Base-by-base conservation (phyloP, 2,113 vertebrate genomes). In the Gambusia holbrooki region DNA sequence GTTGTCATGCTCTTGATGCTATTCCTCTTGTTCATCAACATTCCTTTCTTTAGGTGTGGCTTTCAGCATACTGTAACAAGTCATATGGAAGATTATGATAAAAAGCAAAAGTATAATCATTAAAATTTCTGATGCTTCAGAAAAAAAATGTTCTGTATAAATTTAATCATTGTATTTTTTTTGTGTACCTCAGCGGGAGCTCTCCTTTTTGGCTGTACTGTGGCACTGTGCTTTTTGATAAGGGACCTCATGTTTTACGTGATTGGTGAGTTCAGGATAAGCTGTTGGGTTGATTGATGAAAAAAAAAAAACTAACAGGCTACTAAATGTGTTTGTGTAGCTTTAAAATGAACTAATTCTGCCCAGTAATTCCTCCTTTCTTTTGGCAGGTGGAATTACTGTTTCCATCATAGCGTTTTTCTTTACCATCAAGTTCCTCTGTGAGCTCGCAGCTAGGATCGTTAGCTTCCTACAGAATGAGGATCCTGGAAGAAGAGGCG, bases 191-290 rank as follows among this genome's bases (percentile, higher is more conserved):
- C 87, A 95, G 90, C 88, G 71, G 93, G 86, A 93, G 93, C 94
- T 90, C 91, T 96, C 83, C 91, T 95, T 92, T 96, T 96, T 94
- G 94, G 92, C 91, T 94, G 92, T 94, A 96, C 95, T 95, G 90
- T 96, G 93, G 96, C 94, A 85, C 96, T 98, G 87, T 96, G 95
- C 93, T 96, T 96, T 94, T 87, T 97, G 94, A 95, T 93, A 96
- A 96, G 95, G 95, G 97, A 98, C 97, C 97, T 98, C 93, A 99
- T 99, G 98, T 98, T 99, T 98, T 98, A 98, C 97, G 94, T 99
- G 95, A 98, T 99, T 97, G 97, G 98, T 99, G 93, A 95, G 97
- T 96, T 13, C 22, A 45, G 5, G 79, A 81, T 66, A 29, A 29
- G 22, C 35, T 73, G 1, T 62, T 45, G 62, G 28, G 27, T 9